These are phyloP conservation scores for Lanistes nyassanus DNA, from an alignment of 1,140 invertebrate species.

Conservation along the genomic window DNA sequence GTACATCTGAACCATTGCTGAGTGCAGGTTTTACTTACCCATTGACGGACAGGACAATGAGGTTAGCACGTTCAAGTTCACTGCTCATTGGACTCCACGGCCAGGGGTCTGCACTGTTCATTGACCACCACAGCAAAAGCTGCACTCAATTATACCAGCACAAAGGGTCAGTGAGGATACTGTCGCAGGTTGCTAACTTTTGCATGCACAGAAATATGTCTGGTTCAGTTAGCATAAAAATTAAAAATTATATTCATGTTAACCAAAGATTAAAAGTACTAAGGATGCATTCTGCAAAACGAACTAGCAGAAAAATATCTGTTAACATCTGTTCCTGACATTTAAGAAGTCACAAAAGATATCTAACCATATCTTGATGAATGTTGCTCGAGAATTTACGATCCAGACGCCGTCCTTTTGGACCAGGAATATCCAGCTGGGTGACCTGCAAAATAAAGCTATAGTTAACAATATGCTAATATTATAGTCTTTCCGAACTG, in stretches of 20 bases:
- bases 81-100: constrained; percentile 84
- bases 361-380: constrained; percentile 72
- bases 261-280: background rate
- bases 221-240: too few relatives aligned
- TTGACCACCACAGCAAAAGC: constrained; percentile 81
- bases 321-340: constrained; percentile 5
- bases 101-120: constrained; percentile 81
- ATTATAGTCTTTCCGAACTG: too few relatives aligned
- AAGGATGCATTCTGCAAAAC: background rate
- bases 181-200: background rate
- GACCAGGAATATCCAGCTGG: constrained; percentile 65
- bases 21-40: constrained; percentile 46
- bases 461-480: background rate
- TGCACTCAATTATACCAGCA: constrained; percentile 42
- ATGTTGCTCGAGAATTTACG: constrained; percentile 75
- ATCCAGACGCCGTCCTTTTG: constrained; percentile 74
- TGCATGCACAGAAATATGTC: too few relatives aligned
- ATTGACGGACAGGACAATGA: constrained; percentile 76
- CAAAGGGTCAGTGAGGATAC: background rate
- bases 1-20: background rate
- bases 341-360: background rate
- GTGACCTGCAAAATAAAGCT: constrained; percentile 39
- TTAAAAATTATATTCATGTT: too few relatives aligned
- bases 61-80: constrained; percentile 83
- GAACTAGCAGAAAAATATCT: constrained; percentile 7